These are phyloP conservation scores for Anas bernieri DNA, from an alignment of 2,797 vertebrate species.

Conservation along the genomic window DNA sequence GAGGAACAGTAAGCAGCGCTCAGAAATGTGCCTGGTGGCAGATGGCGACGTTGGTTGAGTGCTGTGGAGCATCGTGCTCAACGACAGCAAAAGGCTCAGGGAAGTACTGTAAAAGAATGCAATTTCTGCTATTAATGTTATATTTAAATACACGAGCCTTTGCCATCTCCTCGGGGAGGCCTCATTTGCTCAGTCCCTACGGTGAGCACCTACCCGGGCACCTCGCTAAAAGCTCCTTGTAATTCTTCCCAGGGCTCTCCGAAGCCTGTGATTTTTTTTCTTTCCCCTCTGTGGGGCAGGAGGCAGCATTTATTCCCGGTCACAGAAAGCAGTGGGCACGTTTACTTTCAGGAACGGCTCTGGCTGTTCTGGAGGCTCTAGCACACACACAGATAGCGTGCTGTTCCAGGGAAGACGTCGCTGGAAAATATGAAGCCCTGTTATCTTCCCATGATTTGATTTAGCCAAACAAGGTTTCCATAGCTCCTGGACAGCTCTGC, in stretches of 20 bases:
- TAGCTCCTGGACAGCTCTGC: conserved; percentile 56
- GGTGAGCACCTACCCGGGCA: not conserved
- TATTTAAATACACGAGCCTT: not conserved
- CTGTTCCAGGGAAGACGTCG: not conserved
- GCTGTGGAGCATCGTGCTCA: not conserved
- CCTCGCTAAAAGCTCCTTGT: not conserved
- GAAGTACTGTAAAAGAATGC: not conserved
- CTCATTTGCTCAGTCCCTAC: not conserved
- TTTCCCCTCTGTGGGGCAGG: not conserved
- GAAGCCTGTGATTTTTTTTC: not conserved
- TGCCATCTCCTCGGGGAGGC: not conserved
- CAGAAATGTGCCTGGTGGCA: not conserved
- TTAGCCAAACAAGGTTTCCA: conserved; percentile 66
- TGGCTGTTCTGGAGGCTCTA: not conserved
- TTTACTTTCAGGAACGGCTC: not conserved
- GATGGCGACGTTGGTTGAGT: not conserved
- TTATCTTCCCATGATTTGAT: conserved; percentile 55
- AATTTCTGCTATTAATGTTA: not conserved
- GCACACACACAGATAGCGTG: not conserved
- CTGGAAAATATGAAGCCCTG: conserved; percentile 63
- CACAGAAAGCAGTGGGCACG: not conserved
- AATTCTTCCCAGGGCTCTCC: not conserved
- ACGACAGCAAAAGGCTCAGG: not conserved
- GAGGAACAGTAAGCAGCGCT: not conserved
- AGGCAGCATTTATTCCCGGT: not conserved